Conservation (phyloP, 2,888 invertebrate genomes). For the Clistopyga incitator region DNA sequence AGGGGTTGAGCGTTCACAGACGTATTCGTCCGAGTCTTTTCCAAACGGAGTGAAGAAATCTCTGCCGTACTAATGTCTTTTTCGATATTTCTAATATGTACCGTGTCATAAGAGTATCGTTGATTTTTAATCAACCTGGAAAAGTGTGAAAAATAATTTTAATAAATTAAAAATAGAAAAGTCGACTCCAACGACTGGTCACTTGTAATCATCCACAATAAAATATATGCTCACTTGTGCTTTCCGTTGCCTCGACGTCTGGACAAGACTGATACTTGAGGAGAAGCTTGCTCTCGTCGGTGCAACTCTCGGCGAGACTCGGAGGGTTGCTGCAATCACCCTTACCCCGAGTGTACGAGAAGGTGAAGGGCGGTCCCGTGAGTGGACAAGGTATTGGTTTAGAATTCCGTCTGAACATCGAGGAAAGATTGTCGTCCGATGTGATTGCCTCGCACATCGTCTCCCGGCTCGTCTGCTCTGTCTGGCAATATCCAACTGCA, state of each 20-base stretch:
- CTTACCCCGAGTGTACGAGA: slow-evolving; percentile 90
- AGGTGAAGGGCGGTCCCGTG: slow-evolving; percentile 91
- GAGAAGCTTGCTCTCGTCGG: slow-evolving; percentile 92
- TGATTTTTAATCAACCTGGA: no score
- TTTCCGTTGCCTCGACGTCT: slow-evolving; percentile 91
- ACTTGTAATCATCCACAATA: slow-evolving; percentile 1
- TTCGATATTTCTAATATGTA: no score
- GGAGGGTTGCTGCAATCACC: slow-evolving; percentile 91
- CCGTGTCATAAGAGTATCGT: no score
- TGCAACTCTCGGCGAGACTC: slow-evolving; percentile 93
- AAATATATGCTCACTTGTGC: slow-evolving; percentile 87
- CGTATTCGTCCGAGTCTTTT: not conserved
- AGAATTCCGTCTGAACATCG: slow-evolving; percentile 89
- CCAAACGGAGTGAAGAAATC: not conserved
- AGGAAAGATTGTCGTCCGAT: slow-evolving; percentile 90
- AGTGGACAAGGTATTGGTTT: slow-evolving; percentile 92
- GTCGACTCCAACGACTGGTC: no score
- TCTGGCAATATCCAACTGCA: slow-evolving; percentile 87
- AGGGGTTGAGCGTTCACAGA: no score
- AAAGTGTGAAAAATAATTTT: no score
- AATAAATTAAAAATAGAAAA: no score
- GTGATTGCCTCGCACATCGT: slow-evolving; percentile 89
- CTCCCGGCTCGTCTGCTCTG: slow-evolving; percentile 85
- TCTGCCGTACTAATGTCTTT: not conserved
- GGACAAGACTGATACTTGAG: slow-evolving; percentile 94